A percentile compares a stretch with the other conserved stretches of the same genome.
phyloP scores from a whole-genome alignment of 1,140 invertebrate genomes.

The Chrysomallon squamiferum region DNA sequence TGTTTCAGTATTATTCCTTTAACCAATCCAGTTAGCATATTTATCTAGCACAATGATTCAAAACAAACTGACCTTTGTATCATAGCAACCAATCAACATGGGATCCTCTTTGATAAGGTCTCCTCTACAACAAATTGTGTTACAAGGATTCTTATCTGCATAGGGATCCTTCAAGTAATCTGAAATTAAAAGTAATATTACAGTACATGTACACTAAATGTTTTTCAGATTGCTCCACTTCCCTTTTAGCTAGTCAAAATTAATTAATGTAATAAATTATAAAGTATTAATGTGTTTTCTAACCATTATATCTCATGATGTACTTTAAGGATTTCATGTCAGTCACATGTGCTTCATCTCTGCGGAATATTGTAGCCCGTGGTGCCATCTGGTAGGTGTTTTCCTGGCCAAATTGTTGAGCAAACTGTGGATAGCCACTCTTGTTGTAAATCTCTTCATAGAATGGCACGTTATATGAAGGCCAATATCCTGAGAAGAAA shows the following conservation, averaged over 20 bases:
- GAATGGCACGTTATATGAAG: conserved; percentile 63
- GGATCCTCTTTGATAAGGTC: not conserved
- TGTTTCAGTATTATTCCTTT: no score
- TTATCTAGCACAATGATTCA: not conserved
- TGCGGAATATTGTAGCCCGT: conserved; percentile 60
- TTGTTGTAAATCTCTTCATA: conserved; percentile 61
- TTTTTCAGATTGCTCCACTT: not conserved
- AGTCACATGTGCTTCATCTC: conserved; percentile 52
- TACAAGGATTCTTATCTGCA: not conserved
- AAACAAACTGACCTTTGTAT: not conserved
- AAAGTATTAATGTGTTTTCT: conserved; percentile 5
- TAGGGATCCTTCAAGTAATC: not conserved
- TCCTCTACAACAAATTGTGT: not conserved
- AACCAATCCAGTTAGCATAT: no score
- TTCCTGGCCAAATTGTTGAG: conserved; percentile 42
- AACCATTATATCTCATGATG: conserved; percentile 62
- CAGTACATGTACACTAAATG: not conserved
- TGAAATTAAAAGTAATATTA: not conserved
- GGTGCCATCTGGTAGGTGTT: conserved; percentile 58
- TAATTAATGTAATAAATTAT: not conserved
- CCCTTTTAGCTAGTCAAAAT: not conserved
- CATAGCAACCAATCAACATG: not conserved
- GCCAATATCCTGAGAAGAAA: conserved; percentile 57
- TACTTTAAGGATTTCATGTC: conserved; percentile 51
- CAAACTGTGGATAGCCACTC: conserved; percentile 57